Evolutionary conservation across 2,797 vertebrate genomes (phyloP), one percentile per base, ranked within the genome.

Genomic region (Discoglossus pictus): DNA sequence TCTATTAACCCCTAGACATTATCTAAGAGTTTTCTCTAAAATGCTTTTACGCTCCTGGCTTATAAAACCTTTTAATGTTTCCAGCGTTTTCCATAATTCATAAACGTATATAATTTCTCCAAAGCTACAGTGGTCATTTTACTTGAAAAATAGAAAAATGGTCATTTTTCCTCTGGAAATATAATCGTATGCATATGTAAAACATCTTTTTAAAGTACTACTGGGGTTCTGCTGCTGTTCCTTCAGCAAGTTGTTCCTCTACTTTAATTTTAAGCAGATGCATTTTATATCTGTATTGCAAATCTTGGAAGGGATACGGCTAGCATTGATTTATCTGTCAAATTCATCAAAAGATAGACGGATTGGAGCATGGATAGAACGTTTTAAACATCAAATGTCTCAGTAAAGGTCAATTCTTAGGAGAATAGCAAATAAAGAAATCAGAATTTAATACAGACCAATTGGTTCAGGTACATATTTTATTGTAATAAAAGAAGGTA

Each of bases 271-370:
- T 58, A 58, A 52, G 64, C 68, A 71, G 60, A 71, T 71, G 68
- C 67, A 51, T 56, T 71, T 71, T 64, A 71, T 64, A 64, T 71
- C 53, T 51, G 61, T 47, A 71, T 58, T 43, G 60, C 60, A 71
- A 71, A 71, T 64, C n/a, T 34, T 60, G 64, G 68, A 58, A 50
- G 68, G 34, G 25, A 47, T 64, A 42, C 52, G 52, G 68, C 61
- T 36, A 61, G 12, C 43, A 59, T 58, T 71, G 68, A 71, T 70
- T 70, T 70, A 70, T 70, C 67, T 70, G 60, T 70, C 67, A 70
- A 56, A 70, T 34, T 34, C 60, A 70, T 71, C 68, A 71, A 51
- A 70, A 71, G 60, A 56, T 64, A 53, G 68, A 43, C 25, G 11
- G 61, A 36, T 15, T 35, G 54, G 53, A 51, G 64, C 24, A 31